Conservation (phyloP, 2,797 vertebrate species). For the Bryconaethiops microstoma region DNA sequence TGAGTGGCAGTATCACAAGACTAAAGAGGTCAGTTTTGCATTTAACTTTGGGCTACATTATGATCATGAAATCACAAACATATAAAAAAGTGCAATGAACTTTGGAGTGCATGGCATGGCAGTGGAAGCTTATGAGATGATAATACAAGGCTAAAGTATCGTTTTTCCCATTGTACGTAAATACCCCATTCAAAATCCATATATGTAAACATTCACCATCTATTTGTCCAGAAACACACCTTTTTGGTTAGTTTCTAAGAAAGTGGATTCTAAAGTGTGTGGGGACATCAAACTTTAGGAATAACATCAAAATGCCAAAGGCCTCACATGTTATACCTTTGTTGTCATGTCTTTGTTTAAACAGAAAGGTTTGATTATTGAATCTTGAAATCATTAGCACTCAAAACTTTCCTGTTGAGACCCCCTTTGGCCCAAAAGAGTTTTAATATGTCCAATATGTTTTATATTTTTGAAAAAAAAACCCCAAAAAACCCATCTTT, state of each 20-base stretch:
- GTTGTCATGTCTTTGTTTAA: too few relatives aligned
- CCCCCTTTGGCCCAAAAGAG: not conserved
- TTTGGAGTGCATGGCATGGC: not conserved
- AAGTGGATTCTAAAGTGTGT: not conserved
- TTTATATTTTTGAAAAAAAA: too few relatives aligned
- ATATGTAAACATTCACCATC: too few relatives aligned
- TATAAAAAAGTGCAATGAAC: not conserved
- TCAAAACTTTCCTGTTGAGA: too few relatives aligned
- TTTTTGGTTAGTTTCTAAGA: too few relatives aligned
- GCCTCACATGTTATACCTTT: not conserved
- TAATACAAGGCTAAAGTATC: not conserved
- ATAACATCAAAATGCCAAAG: too few relatives aligned
- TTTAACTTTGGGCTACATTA: not conserved
- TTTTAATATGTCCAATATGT: too few relatives aligned
- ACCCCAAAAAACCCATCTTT: too few relatives aligned
- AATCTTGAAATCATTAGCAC: too few relatives aligned
- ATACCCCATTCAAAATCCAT: not conserved
- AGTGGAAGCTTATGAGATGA: constrained; percentile 38
- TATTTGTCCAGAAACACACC: too few relatives aligned
- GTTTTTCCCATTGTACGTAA: not conserved
- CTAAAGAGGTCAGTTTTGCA: constrained; percentile 3
- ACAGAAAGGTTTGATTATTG: too few relatives aligned
- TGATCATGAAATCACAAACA: not conserved
- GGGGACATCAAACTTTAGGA: not conserved
- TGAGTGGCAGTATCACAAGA: constrained; percentile 43